phyloP scores from a whole-genome alignment of 2,113 vertebrate species.

The Haemorhous mexicanus region DNA sequence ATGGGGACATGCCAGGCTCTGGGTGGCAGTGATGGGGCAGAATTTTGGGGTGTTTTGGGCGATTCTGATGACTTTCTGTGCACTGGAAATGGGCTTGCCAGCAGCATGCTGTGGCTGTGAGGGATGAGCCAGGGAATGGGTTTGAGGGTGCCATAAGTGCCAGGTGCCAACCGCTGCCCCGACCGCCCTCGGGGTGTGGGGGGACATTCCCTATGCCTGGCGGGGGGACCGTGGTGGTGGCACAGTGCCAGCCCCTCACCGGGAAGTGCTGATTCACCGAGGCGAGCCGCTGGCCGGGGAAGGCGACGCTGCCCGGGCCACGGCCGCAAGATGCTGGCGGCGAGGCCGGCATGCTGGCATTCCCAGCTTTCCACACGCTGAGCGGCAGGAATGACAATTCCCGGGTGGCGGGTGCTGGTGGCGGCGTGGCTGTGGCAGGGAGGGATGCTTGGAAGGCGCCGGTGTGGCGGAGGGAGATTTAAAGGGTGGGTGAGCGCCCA shows the following conservation, averaged over 20 bases:
- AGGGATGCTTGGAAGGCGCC: background rate
- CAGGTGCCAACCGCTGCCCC: background rate
- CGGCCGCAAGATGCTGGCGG: background rate
- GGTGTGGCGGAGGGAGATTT: conserved; percentile 11
- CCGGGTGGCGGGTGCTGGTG: background rate
- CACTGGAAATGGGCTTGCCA: accelerated
- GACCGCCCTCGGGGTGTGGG: accelerated
- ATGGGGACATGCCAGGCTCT: accelerated
- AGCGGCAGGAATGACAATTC: background rate
- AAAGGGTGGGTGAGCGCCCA: background rate
- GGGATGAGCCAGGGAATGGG: background rate
- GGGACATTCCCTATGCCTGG: background rate
- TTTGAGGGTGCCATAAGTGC: background rate
- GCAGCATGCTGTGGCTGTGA: background rate
- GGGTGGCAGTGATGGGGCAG: background rate
- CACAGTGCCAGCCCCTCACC: background rate
- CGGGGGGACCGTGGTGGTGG: background rate
- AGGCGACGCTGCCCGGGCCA: background rate
- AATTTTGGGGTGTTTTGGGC: background rate
- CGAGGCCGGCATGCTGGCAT: background rate
- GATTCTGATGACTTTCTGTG: background rate
- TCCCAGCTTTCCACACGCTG: background rate
- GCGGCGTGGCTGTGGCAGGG: background rate
- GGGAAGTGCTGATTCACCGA: conserved; percentile 60
- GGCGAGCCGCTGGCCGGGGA: background rate